Conservation (phyloP, 37 sponge, comb jelly and placozoan genomes). For the Halisarca cf. caerulea region DNA sequence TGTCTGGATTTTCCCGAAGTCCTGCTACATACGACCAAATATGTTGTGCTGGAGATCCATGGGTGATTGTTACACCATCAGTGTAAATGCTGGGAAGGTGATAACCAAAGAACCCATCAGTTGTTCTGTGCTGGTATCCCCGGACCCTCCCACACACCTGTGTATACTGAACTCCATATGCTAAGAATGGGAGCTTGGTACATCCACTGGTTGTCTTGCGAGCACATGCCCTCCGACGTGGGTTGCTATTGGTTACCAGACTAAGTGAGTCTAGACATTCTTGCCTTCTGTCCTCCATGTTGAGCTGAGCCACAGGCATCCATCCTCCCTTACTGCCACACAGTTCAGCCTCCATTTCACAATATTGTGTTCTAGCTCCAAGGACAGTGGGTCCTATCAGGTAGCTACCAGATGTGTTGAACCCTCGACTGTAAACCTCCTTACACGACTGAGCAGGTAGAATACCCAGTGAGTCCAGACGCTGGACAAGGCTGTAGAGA, state of each 20-base stretch:
- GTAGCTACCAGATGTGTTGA: not conserved
- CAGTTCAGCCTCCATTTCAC: not conserved
- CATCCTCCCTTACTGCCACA: not conserved
- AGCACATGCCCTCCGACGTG: not conserved
- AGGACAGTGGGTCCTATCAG: not conserved
- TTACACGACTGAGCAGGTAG: slow-evolving; percentile 2
- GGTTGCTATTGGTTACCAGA: not conserved
- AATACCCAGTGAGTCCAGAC: not conserved
- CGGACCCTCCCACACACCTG: not conserved
- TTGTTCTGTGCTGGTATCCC: slow-evolving; percentile 9
- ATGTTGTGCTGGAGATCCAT: not conserved
- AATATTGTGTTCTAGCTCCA: not conserved
- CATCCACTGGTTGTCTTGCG: not conserved
- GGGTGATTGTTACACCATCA: not conserved
- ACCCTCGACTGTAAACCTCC: not conserved
- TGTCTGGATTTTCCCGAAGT: not conserved
- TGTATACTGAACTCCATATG: not conserved
- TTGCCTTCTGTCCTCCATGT: not conserved
- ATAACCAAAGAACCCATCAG: not conserved
- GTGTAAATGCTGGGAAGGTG: not conserved
- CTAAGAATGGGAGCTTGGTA: not conserved
- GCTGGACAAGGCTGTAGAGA: not conserved
- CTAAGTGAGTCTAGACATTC: not conserved
- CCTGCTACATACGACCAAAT: slow-evolving; percentile 13
- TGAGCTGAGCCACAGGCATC: not conserved